A percentile compares a stretch with the other conserved stretches of the same genome.
phyloP scores from a whole-genome alignment of 2,113 vertebrate genomes.

The Trichomycterus rosablanca region DNA sequence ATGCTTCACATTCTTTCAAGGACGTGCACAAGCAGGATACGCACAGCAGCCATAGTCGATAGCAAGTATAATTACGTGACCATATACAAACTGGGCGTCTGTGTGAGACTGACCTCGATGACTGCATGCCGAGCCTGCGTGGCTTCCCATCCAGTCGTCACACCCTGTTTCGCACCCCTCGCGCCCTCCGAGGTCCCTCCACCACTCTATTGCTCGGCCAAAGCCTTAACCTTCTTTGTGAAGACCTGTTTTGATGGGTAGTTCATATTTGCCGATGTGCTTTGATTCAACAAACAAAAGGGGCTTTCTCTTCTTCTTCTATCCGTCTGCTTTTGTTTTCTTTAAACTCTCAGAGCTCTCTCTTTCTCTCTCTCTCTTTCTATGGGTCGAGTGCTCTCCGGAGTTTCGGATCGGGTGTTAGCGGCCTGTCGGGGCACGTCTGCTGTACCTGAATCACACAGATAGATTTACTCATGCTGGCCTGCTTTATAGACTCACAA shows the following conservation, averaged over 20 bases:
- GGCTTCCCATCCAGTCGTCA: constrained; percentile 26
- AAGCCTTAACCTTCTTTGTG: constrained; percentile 46
- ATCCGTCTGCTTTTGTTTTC: constrained; percentile 60
- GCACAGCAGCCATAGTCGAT: too few relatives aligned
- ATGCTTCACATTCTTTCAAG: too few relatives aligned
- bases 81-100: neutral
- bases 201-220: constrained; percentile 32
- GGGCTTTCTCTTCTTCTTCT: constrained; percentile 57
- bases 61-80: too few relatives aligned
- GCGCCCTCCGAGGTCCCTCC: constrained; percentile 28
- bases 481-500: constrained; percentile 16
- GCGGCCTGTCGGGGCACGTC: constrained; percentile 66
- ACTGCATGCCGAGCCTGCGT: constrained; percentile 3
- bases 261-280: constrained; percentile 54
- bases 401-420: constrained; percentile 45
- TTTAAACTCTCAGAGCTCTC: constrained; percentile 54
- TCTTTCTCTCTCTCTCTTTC: constrained; percentile 41
- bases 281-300: constrained; percentile 66
- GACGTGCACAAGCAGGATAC: too few relatives aligned
- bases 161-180: constrained; percentile 11
- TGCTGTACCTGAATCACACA: constrained; percentile 61
- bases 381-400: constrained; percentile 44
- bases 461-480: constrained; percentile 60
- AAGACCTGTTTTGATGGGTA: constrained; percentile 59
- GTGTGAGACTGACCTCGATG: constrained; percentile 9